Evolutionary conservation across 2,888 invertebrate genomes (phyloP), one percentile per base, ranked within the genome.

Genomic region (Allygus modestus): DNA sequence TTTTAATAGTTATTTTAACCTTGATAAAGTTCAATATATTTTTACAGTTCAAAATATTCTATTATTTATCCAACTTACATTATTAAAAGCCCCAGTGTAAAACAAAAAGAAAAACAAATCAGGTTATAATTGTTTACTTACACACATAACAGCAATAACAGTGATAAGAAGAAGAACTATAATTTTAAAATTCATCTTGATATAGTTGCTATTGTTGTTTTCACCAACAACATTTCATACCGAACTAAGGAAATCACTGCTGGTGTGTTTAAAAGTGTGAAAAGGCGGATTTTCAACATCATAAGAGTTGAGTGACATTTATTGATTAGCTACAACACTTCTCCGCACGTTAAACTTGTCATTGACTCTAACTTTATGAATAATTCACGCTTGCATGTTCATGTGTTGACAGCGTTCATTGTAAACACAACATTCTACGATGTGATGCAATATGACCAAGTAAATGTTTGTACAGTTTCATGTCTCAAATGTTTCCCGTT

Each of bases 71-170:
- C n/a, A n/a, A n/a, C n/a, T n/a, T n/a, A n/a, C n/a, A n/a, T n/a
- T n/a, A n/a, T n/a, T n/a, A n/a, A n/a, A n/a, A n/a, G n/a, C n/a
- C n/a, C n/a, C n/a, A n/a, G n/a, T n/a, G n/a, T n/a, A n/a, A n/a
- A n/a, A n/a, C n/a, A n/a, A n/a, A n/a, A n/a, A n/a, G n/a, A n/a
- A n/a, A n/a, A n/a, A n/a, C n/a, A n/a, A n/a, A n/a, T n/a, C n/a
- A n/a, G n/a, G n/a, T n/a, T n/a, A n/a, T n/a, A n/a, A n/a, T 37
- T 7, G 9, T 54, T 65, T 28, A 65, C 65, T 65, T 65, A 65
- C 65, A 65, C 65, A 12, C 31, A 65, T 65, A 17, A 65, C 65
- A 31, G 17, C 28, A 65, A 26, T 12, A 15, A 11, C 12, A 15
- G 28, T 15, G 28, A 65, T 28, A 31, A 65, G 65, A 26, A 65